Evolutionary conservation across 2,888 invertebrate species (phyloP).

Genomic region (Xestia rhomboidea): DNA sequence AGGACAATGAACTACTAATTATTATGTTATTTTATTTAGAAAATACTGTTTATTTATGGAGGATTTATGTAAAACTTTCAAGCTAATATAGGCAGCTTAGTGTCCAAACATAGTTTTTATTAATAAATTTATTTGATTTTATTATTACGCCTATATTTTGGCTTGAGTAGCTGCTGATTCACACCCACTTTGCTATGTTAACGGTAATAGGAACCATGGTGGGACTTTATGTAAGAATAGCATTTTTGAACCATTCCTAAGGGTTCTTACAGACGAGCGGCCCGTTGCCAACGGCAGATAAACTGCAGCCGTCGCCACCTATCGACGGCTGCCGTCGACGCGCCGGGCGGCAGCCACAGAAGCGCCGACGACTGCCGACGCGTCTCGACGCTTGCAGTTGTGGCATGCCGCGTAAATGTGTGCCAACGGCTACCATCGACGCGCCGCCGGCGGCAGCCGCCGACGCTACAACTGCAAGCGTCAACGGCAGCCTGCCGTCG

Average conservation of each 20-base stretch:
- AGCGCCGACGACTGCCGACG: no score
- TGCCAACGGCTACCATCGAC: no score
- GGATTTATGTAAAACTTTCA: constrained; percentile 33
- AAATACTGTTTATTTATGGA: constrained; percentile 23
- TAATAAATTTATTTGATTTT: constrained; percentile 1
- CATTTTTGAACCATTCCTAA: neutral
- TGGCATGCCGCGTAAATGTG: no score
- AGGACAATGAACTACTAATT: constrained; percentile 62
- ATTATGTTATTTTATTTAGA: constrained; percentile 43
- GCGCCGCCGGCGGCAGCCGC: no score
- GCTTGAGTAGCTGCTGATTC: neutral
- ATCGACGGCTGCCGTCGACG: no score
- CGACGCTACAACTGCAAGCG: no score
- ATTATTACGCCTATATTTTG: neutral
- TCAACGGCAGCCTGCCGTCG: no score
- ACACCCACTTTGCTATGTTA: constrained; percentile 15
- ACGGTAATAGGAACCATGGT: neutral
- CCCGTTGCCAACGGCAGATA: no score
- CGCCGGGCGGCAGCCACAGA: no score
- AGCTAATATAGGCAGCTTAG: constrained; percentile 19
- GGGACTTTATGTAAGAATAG: neutral
- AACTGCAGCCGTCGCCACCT: no score
- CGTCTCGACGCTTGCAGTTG: no score
- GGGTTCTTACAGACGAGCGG: no score
- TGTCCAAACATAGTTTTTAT: neutral